Base-by-base conservation (phyloP, 2,888 invertebrate genomes). In the Pyrrhia umbra region DNA sequence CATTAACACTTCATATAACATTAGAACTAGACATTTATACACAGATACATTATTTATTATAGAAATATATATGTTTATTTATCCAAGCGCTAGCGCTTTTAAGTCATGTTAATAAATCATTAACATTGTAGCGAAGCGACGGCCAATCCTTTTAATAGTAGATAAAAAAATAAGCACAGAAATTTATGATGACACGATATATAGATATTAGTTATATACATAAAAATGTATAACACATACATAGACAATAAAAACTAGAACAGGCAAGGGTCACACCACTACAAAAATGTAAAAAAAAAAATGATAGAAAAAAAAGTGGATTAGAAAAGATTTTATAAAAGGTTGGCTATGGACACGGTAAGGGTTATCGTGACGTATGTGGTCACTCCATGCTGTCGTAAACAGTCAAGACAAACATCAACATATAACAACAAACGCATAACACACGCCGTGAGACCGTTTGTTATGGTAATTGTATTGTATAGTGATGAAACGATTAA, bases 401-500 rank as follows among this genome's bases (percentile, higher is more conserved):
- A 45, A 66, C 4, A 25, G 21, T 49, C 51, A 77, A 64, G 50
- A 64, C 66, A 59, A n/a, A n/a, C 46, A 52, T 50, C 6, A 40
- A 58, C 46, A 69, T 20, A 49, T 20, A 49, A 73, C 68, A 76
- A 54, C 58, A 68, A 68, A 79, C 61, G 63, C 61, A 75, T 68
- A 63, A 68, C 68, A 74, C 73, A 63, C 46, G 46, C 56, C 56
- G 39, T 42, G 64, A 73, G 74, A 65, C 68, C 78, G 76, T 66
- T 77, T 68, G 68, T 57, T 65, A 56, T 6, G 25, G 10, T 1
- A 20, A 61, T 50, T 16, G 30, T 45, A n/a, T 15, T 0, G 23
- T 9, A 37, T 16, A 45, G 6, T 10, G 5, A 9, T 15, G 6
- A n/a, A 10, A 15, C 34, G 34, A 34, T 34, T 34, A n/a, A 1